phyloP scores from a whole-genome alignment of 92 coral and sea anemone genomes.

The Porites lobata region DNA sequence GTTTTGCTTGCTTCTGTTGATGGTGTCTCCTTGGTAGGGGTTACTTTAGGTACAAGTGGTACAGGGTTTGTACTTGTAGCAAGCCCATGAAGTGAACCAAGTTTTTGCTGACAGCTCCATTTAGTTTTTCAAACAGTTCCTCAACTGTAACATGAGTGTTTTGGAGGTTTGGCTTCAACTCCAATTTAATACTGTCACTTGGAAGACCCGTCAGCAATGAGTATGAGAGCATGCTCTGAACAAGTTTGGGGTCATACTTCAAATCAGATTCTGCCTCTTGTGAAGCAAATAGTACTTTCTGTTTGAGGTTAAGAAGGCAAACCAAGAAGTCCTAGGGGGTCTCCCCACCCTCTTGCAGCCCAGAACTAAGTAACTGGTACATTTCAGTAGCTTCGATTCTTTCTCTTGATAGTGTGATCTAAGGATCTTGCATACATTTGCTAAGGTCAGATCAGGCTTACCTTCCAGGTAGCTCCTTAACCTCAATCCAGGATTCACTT shows the following conservation, averaged over 20 bases:
- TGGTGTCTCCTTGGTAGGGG: neutral
- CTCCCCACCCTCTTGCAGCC: constrained; percentile 18
- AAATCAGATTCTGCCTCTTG: constrained; percentile 54
- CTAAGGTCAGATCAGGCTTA: constrained; percentile 2
- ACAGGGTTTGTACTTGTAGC: constrained; percentile 2
- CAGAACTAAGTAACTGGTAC: constrained; percentile 18
- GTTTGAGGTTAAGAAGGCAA: constrained; percentile 33
- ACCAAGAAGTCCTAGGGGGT: constrained; percentile 49
- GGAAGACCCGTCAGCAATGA: constrained; percentile 35
- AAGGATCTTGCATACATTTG: constrained; percentile 27
- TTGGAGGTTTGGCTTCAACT: constrained; percentile 38
- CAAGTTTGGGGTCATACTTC: constrained; percentile 45
- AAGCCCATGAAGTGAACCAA: no score
- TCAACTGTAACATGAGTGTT: constrained; percentile 42
- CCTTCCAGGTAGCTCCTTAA: constrained; percentile 31
- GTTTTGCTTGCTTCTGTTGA: constrained; percentile 25
- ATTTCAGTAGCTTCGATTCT: constrained; percentile 24
- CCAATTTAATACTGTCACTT: constrained; percentile 36
- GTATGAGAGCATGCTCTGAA: constrained; percentile 42
- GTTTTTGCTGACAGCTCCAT: constrained; percentile 31
- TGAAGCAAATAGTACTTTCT: constrained; percentile 53
- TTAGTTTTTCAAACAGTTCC: constrained; percentile 60
- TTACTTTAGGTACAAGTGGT: neutral
- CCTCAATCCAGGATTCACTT: constrained; percentile 11
- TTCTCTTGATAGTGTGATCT: constrained; percentile 32